These are phyloP conservation scores for Coluber constrictor DNA, from an alignment of 2,797 vertebrate species.

Conservation along the genomic window DNA sequence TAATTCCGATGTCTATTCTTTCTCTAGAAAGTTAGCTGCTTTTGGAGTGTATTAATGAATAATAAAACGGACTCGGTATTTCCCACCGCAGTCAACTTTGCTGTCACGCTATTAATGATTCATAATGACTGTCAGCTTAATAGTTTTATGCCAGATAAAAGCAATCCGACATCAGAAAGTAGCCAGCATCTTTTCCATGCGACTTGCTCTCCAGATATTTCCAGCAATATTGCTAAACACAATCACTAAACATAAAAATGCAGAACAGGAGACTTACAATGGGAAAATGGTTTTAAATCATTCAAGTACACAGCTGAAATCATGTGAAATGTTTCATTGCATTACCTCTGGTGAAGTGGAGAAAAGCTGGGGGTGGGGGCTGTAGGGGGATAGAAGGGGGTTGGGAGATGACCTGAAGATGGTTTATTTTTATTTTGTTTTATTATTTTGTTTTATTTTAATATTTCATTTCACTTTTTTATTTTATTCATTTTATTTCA, in stretches of 20 bases:
- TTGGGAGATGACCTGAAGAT: not conserved
- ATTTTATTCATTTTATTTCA: too few species aligned
- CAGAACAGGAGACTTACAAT: slow-evolving; percentile 62
- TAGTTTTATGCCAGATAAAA: slow-evolving; percentile 73
- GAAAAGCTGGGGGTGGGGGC: not conserved
- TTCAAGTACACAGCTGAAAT: slow-evolving; percentile 54
- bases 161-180: slow-evolving; percentile 63
- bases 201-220: slow-evolving; percentile 62
- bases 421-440: not conserved
- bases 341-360: slow-evolving; percentile 54
- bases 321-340: slow-evolving; percentile 64
- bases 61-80: slow-evolving; percentile 77
- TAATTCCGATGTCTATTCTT: slow-evolving; percentile 74
- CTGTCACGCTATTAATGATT: slow-evolving; percentile 79
- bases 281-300: slow-evolving; percentile 65
- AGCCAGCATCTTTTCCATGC: slow-evolving; percentile 58
- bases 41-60: slow-evolving; percentile 77
- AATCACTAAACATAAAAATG: slow-evolving; percentile 63
- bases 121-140: slow-evolving; percentile 73
- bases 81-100: slow-evolving; percentile 73
- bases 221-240: slow-evolving; percentile 61
- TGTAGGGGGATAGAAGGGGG: accelerated
- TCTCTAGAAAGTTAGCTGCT: slow-evolving; percentile 72
- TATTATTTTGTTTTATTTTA: too few species aligned
- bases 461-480: too few species aligned